Evolutionary conservation across 2,888 invertebrate species (phyloP), one percentile per base, ranked within the genome.

Genomic region (Dynastes grantii): DNA sequence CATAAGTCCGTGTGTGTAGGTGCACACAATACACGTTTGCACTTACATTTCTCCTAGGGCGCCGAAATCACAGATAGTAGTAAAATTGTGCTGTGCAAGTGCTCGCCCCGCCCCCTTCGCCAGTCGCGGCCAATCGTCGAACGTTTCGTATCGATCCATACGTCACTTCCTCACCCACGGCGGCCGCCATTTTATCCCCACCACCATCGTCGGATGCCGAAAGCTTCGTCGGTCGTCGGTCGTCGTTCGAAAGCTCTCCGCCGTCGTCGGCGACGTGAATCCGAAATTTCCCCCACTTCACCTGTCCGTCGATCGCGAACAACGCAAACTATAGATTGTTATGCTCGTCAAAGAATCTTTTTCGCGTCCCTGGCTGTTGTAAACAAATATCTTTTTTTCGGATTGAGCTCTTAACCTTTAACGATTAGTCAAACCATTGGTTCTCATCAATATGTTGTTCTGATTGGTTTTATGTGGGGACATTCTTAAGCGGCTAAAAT

Each of bases 61-160:
- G 61, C 22, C 61, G 73, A 86, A 87, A 87, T 87, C 87, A 87
- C 86, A 84, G 86, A 86, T 85, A n/a, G 55, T 58, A 85, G 86
- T 85, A 85, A 87, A 83, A 86, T 83, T 85, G 85, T 85, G 85
- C 84, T 84, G 84, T 85, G 84, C 83, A 84, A 84, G 83, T 82
- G 81, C 82, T 84, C 83, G 82, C 84, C 85, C 84, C 86, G 84
- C 85, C 85, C 86, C 83, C 83, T 78, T 83, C 83, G 83, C 83
- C 83, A 84, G 83, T 84, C 81, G 84, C 85, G 85, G 82, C 88
- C 88, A 89, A 89, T 89, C 87, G 85, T 84, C 85, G 85, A 82
- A 84, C 84, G 85, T 82, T 87, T 85, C 85, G 84, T 89, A 89
- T 89, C 88, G 89, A 89, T 89, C 89, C 86, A 85, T 85, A 87